Conservation (phyloP, 2,797 vertebrate species). For the Philypnodon macrostomus region DNA sequence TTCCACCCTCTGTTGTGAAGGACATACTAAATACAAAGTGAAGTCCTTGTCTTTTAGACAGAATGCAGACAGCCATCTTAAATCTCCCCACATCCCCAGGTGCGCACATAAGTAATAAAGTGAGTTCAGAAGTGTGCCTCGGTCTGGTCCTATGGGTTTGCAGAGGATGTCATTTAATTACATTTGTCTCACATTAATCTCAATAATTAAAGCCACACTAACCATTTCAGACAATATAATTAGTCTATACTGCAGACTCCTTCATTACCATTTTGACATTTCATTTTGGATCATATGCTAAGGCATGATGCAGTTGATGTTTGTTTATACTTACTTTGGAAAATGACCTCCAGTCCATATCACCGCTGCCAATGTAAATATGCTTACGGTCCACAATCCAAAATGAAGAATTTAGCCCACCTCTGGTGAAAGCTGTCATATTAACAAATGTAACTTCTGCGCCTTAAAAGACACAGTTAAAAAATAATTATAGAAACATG, state of each 20-base stretch:
- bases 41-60: slow-evolving; percentile 24
- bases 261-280: slow-evolving; percentile 5
- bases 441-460: slow-evolving; percentile 86
- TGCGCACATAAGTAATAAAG: slow-evolving; percentile 10
- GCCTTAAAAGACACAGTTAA: slow-evolving; percentile 60
- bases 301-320: slow-evolving; percentile 9
- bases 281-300: not conserved
- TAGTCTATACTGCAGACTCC: slow-evolving; percentile 8
- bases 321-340: slow-evolving; percentile 81
- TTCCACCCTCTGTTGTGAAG: slow-evolving; percentile 35
- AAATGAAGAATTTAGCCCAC: slow-evolving; percentile 86
- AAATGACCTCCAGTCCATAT: slow-evolving; percentile 87
- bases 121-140: slow-evolving; percentile 6
- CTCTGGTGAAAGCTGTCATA: slow-evolving; percentile 86
- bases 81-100: slow-evolving; percentile 18
- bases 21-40: slow-evolving; percentile 35
- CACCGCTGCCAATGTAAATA: slow-evolving; percentile 88
- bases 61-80: slow-evolving; percentile 21
- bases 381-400: slow-evolving; percentile 93
- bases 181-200: slow-evolving; percentile 14
- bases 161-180: slow-evolving; percentile 38
- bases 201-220: not conserved
- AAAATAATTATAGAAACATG: too few relatives aligned
- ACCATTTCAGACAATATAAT: slow-evolving; percentile 1
- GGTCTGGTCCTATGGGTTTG: slow-evolving; percentile 5